Percentiles rank a stretch among this genome's conserved stretches.
These are phyloP conservation scores for Nezara viridula DNA, from an alignment of 2,888 invertebrate species.

Conservation along the genomic window DNA sequence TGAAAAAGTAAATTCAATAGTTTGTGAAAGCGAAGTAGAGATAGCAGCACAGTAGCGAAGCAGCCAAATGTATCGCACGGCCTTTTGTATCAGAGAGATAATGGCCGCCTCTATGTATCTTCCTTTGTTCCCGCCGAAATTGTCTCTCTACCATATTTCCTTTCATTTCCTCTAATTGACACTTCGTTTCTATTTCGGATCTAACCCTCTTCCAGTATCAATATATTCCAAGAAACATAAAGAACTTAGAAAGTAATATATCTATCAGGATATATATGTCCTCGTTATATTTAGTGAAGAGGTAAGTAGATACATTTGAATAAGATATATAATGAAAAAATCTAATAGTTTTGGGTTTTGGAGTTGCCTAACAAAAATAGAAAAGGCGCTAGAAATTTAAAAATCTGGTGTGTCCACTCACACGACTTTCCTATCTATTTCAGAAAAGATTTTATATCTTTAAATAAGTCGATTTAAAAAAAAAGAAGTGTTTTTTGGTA, in stretches of 20 bases:
- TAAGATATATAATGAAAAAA: too few relatives aligned
- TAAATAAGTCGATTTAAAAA: too few relatives aligned
- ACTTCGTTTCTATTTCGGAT: conserved; percentile 30
- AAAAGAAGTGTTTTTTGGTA: too few relatives aligned
- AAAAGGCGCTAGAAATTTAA: too few relatives aligned
- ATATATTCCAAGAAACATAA: not conserved
- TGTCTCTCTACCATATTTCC: not conserved
- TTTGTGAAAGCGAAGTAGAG: not conserved
- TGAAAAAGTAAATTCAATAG: not conserved
- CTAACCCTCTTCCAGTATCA: not conserved
- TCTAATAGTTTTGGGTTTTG: too few relatives aligned
- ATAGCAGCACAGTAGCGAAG: not conserved
- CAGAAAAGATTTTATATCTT: too few relatives aligned
- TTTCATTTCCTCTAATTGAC: conserved; percentile 34
- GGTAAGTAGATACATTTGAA: too few relatives aligned
- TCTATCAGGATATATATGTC: too few relatives aligned
- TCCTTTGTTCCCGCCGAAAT: conserved; percentile 1
- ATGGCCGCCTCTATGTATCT: conserved; percentile 22
- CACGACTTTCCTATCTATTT: too few relatives aligned
- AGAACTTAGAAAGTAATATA: not conserved
- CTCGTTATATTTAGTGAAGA: too few relatives aligned
- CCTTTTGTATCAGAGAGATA: conserved; percentile 5
- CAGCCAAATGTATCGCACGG: not conserved
- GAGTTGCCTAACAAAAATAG: too few relatives aligned
- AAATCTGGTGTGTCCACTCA: too few relatives aligned